Evolutionary conservation across 2,888 invertebrate species (phyloP).

Genomic region (Caenorhabditis sulstoni): DNA sequence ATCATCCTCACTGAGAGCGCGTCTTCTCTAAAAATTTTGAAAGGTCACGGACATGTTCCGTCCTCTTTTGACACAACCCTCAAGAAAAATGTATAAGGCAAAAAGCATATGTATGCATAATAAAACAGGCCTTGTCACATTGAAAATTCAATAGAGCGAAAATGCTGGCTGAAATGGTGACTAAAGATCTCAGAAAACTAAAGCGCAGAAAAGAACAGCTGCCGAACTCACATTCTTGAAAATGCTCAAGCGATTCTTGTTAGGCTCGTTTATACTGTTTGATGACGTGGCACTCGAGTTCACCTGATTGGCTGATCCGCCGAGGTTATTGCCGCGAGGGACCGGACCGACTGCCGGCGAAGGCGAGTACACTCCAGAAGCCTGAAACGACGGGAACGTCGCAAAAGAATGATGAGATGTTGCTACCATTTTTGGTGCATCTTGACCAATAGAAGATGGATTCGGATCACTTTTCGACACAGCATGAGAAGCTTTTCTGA

Average conservation of each 20-base stretch:
- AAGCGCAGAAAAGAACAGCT: conserved; percentile 7
- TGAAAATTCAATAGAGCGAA: conserved; percentile 59
- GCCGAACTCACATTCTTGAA: conserved; percentile 55
- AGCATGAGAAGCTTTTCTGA: conserved; percentile 68
- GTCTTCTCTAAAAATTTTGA: not conserved
- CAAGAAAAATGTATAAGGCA: conserved; percentile 50
- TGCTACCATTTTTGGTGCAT: conserved; percentile 29
- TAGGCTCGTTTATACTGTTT: conserved; percentile 52
- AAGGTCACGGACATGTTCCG: conserved; percentile 21
- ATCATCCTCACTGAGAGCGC: not conserved
- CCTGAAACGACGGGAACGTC: conserved; percentile 15
- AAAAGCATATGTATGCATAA: conserved; percentile 59
- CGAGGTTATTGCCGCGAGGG: conserved; percentile 37
- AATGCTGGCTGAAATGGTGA: conserved; percentile 38
- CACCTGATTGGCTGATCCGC: conserved; percentile 47
- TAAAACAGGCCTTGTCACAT: conserved; percentile 57
- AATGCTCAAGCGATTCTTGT: conserved; percentile 55
- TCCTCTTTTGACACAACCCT: not conserved
- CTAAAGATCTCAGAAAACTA: conserved; percentile 1
- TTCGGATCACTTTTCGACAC: conserved; percentile 63
- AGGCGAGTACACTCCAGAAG: conserved; percentile 48
- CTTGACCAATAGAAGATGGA: conserved; percentile 29
- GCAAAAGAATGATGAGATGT: not conserved
- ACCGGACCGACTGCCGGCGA: conserved; percentile 26
- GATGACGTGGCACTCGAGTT: conserved; percentile 32